Conservation (phyloP, 2,113 vertebrate species). For the Struthidea cinerea region DNA sequence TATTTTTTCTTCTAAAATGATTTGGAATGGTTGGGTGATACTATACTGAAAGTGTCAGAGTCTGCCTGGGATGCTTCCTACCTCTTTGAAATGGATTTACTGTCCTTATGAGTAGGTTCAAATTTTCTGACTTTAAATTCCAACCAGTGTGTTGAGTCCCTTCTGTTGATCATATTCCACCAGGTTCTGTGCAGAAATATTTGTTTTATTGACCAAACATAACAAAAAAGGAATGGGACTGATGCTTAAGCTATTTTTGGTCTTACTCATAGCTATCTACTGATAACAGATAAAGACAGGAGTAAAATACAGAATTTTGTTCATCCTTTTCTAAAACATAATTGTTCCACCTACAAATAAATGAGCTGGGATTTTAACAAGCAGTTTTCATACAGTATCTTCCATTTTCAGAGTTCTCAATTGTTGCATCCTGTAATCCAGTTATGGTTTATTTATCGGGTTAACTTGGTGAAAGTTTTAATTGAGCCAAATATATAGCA, state of each 20-base stretch:
- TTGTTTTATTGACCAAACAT: not conserved
- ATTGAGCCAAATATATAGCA: not conserved
- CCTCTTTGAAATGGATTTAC: not conserved
- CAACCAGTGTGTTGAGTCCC: not conserved
- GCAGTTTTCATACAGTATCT: not conserved
- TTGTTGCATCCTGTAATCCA: not conserved
- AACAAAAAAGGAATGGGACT: not conserved
- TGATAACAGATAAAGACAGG: not conserved
- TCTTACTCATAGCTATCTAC: not conserved
- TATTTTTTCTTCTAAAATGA: not conserved
- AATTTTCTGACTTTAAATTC: not conserved
- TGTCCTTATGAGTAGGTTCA: not conserved
- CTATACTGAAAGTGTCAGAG: not conserved
- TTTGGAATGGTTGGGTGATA: not conserved
- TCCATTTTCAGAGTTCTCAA: not conserved
- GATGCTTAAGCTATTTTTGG: not conserved
- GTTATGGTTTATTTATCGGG: not conserved
- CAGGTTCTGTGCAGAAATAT: not conserved
- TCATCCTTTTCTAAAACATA: not conserved
- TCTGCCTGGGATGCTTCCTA: not conserved
- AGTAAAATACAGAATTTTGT: not conserved
- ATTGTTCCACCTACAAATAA: not conserved
- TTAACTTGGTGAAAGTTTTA: not conserved
- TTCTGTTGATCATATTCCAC: not conserved
- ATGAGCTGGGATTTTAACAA: not conserved